A percentile compares a stretch with the other conserved stretches of the same genome.
These are phyloP conservation scores for Phortica variegata DNA, from an alignment of 1,140 invertebrate genomes.

Conservation along the genomic window DNA sequence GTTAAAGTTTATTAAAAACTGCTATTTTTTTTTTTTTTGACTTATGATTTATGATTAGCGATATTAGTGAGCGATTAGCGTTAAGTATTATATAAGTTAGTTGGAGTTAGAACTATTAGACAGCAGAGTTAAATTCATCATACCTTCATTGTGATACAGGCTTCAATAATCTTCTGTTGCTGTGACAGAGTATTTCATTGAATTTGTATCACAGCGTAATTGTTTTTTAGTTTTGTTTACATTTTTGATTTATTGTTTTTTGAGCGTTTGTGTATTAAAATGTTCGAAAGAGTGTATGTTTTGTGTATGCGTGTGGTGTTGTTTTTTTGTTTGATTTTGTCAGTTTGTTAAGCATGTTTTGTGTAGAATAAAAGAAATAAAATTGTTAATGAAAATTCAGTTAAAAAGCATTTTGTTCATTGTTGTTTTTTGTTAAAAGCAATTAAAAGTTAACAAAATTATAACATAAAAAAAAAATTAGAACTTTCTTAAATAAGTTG, in stretches of 20 bases:
- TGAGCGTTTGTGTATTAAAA: constrained; percentile 13
- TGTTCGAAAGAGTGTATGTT: constrained; percentile 21
- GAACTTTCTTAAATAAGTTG: too few relatives aligned
- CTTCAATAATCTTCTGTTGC: constrained; percentile 85
- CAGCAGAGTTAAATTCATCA: constrained; percentile 57
- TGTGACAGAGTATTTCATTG: constrained; percentile 50
- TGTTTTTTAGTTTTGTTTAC: constrained; percentile 7
- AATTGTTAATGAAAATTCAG: constrained; percentile 33
- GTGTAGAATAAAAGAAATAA: constrained; percentile 31
- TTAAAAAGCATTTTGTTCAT: too few relatives aligned
- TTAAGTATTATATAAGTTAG: constrained; percentile 28
- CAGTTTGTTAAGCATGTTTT: not conserved
- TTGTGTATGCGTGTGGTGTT: constrained; percentile 15
- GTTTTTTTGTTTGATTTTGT: constrained; percentile 10
- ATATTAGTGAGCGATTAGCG: constrained; percentile 11
- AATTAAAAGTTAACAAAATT: too few relatives aligned
- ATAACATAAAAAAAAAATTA: too few relatives aligned
- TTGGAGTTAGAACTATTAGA: constrained; percentile 33
- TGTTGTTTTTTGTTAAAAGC: not conserved
- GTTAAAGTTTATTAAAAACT: too few relatives aligned
- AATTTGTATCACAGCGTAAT: constrained; percentile 30
- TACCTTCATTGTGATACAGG: constrained; percentile 89
- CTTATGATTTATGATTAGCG: constrained; percentile 7
- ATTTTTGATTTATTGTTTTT: constrained; percentile 13
- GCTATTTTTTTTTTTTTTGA: too few relatives aligned